Evolutionary conservation across 2,888 invertebrate species (phyloP).

Genomic region (Diogma glabrata): DNA sequence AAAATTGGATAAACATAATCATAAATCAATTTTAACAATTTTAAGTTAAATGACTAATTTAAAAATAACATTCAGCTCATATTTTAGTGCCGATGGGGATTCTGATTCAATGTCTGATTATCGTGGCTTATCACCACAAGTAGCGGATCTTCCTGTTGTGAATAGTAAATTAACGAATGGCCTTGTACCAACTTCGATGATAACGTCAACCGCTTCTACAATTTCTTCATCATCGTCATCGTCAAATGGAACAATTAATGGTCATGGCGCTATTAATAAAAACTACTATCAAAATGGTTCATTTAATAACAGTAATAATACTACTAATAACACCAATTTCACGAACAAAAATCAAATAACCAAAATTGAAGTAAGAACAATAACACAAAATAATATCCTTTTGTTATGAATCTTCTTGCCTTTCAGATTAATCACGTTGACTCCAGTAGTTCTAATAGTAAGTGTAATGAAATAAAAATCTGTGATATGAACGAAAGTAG

Average conservation of each 20-base stretch:
- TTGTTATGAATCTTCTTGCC: no score
- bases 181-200: not conserved
- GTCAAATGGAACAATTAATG: not conserved
- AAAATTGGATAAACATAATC: no score
- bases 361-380: slow-evolving; percentile 5
- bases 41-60: no score
- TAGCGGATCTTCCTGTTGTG: slow-evolving; percentile 29
- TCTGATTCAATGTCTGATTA: slow-evolving; percentile 49
- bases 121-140: slow-evolving; percentile 42
- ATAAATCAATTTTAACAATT: no score
- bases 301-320: not conserved
- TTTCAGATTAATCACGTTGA: not conserved
- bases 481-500: slow-evolving; percentile 21
- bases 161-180: slow-evolving; percentile 1
- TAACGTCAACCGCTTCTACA: slow-evolving; percentile 6
- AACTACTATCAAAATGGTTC: slow-evolving; percentile 5
- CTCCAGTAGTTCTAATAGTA: no score
- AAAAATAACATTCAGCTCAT: slow-evolving; percentile 12
- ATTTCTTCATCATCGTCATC: not conserved
- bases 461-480: slow-evolving; percentile 24
- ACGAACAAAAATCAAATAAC: not conserved
- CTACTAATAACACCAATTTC: not conserved
- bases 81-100: slow-evolving; percentile 41
- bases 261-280: slow-evolving; percentile 5
- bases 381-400: no score